A percentile compares a stretch with the other conserved stretches of the same genome.
Conservation (phyloP, 2,888 invertebrate genomes). For the Drosophila recens region DNA sequence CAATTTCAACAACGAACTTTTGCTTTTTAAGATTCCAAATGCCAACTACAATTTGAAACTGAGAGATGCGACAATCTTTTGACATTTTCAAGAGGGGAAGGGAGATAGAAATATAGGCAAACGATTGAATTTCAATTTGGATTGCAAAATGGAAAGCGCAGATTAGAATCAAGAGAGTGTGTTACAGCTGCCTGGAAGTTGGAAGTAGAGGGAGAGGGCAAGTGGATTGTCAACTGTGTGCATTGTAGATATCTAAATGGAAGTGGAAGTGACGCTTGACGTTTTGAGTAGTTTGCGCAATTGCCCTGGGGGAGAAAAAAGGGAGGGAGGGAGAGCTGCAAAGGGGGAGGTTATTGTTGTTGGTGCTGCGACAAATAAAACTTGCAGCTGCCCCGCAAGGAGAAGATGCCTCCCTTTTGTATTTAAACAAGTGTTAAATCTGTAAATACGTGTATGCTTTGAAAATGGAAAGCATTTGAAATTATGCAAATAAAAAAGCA, state of each 20-base stretch:
- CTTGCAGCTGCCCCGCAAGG: neutral
- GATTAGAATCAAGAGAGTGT: constrained; percentile 40
- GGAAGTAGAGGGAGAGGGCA: neutral
- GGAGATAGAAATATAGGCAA: neutral
- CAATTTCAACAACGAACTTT: constrained; percentile 56
- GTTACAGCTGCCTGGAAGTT: constrained; percentile 17
- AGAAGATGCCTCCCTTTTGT: neutral
- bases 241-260: constrained; percentile 20
- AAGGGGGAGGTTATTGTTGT: neutral
- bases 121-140: constrained; percentile 68
- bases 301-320: constrained; percentile 1
- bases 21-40: constrained; percentile 40
- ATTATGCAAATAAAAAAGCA: constrained; percentile 70
- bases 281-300: constrained; percentile 45
- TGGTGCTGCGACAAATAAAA: neutral
- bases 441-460: neutral
- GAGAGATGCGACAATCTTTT: constrained; percentile 59
- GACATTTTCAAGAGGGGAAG: constrained; percentile 44
- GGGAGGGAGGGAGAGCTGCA: neutral
- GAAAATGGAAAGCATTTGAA: constrained; percentile 61
- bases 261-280: constrained; percentile 28
- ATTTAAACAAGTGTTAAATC: constrained; percentile 29
- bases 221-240: neutral
- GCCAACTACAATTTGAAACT: constrained; percentile 16
- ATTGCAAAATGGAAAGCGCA: constrained; percentile 72